phyloP scores from a whole-genome alignment of 2,797 vertebrate genomes.

The Lagocephalus sceleratus region DNA sequence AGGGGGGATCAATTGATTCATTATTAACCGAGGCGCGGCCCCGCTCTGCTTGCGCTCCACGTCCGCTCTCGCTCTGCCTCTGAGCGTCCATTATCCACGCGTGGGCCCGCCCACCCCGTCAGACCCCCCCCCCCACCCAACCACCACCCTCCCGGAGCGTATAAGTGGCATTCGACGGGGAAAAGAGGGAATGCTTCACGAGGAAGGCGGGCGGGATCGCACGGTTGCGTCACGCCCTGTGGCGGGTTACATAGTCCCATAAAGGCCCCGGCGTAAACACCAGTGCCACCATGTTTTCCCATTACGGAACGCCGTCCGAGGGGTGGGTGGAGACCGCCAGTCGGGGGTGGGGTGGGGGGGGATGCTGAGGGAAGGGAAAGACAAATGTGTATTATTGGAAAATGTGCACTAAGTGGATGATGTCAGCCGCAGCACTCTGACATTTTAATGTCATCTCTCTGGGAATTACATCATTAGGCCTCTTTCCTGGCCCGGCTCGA shows the following conservation, averaged over 20 bases:
- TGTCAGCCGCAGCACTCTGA: constrained; percentile 69
- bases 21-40: constrained; percentile 71
- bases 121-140: too few species aligned
- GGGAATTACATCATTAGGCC: constrained; percentile 75
- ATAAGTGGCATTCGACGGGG: constrained; percentile 44
- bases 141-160: neutral
- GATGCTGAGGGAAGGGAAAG: constrained; percentile 24
- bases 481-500: constrained; percentile 58
- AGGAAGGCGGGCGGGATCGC: too few species aligned
- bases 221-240: too few species aligned
- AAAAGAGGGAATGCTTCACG: too few species aligned
- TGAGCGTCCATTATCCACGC: constrained; percentile 72
- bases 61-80: constrained; percentile 64
- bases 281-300: neutral
- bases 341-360: constrained; percentile 27
- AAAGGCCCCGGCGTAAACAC: too few species aligned
- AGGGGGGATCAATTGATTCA: constrained; percentile 76
- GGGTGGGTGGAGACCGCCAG: constrained; percentile 34
- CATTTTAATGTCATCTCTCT: constrained; percentile 73
- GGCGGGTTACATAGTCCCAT: too few species aligned
- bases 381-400: constrained; percentile 61
- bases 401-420: constrained; percentile 69
- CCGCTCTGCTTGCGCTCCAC: constrained; percentile 73
- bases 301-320: constrained; percentile 32
- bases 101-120: constrained; percentile 47